Conservation (phyloP, 2,888 invertebrate species). For the Adela reaumurella region DNA sequence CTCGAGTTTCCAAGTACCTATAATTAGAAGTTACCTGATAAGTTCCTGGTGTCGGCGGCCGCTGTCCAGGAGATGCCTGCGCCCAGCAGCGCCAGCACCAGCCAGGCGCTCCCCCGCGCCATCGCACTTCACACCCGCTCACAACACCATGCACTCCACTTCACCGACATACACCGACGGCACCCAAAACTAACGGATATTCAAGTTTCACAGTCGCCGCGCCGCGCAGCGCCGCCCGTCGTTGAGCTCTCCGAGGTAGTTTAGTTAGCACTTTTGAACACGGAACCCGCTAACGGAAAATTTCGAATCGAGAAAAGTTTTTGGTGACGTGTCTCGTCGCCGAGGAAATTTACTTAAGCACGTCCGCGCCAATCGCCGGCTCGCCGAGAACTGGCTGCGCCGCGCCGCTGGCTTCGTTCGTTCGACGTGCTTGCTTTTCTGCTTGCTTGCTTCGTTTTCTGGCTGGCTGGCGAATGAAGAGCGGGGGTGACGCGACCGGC, state of each 20-base stretch:
- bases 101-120: not conserved
- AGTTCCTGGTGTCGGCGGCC: constrained; percentile 38
- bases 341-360: not conserved
- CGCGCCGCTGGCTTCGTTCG: not conserved
- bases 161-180: not conserved
- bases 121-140: not conserved
- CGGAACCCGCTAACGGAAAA: not conserved
- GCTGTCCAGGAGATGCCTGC: constrained; percentile 17
- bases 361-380: not conserved
- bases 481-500: too few species aligned
- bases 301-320: not conserved
- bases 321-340: not conserved
- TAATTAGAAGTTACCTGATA: constrained; percentile 29
- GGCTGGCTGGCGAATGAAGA: too few species aligned
- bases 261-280: too few species aligned
- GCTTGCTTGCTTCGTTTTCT: too few species aligned
- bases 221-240: not conserved
- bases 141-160: not conserved
- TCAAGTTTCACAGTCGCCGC: not conserved
- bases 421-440: too few species aligned
- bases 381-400: not conserved
- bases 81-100: constrained; percentile 23
- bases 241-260: not conserved
- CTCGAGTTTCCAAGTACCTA: not conserved
- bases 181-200: not conserved